Conservation (phyloP, 2,888 invertebrate species). For the Drosophila heteroneura region DNA sequence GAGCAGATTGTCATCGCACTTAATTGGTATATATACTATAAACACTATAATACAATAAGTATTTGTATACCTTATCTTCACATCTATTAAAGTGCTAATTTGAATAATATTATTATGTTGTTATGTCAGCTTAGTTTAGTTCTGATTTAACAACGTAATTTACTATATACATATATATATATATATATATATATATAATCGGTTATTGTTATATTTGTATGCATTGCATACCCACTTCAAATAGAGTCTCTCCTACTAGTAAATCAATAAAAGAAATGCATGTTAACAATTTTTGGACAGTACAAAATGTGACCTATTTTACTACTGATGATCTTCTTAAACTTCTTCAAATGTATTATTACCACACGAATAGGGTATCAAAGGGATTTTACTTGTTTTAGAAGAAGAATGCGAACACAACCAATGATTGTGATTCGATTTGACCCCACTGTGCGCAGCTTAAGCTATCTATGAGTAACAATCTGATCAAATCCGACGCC, state of each 20-base stretch:
- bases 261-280: background rate
- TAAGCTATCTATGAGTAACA: background rate
- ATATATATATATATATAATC: no score
- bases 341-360: background rate
- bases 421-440: background rate
- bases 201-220: background rate
- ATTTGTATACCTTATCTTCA: background rate
- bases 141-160: background rate
- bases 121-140: background rate
- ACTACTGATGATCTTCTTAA: background rate
- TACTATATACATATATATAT: background rate
- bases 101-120: background rate
- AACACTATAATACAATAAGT: background rate
- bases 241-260: background rate
- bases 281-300: background rate
- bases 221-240: background rate
- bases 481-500: constrained; percentile 21
- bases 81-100: background rate
- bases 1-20: background rate
- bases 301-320: background rate
- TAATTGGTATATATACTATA: background rate
- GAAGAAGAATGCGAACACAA: background rate
- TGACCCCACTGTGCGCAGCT: constrained; percentile 17
- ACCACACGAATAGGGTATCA: background rate
- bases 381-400: background rate